Evolutionary conservation across 2,113 vertebrate genomes (phyloP).

Genomic region (Sinocyclocheilus anophthalmus): DNA sequence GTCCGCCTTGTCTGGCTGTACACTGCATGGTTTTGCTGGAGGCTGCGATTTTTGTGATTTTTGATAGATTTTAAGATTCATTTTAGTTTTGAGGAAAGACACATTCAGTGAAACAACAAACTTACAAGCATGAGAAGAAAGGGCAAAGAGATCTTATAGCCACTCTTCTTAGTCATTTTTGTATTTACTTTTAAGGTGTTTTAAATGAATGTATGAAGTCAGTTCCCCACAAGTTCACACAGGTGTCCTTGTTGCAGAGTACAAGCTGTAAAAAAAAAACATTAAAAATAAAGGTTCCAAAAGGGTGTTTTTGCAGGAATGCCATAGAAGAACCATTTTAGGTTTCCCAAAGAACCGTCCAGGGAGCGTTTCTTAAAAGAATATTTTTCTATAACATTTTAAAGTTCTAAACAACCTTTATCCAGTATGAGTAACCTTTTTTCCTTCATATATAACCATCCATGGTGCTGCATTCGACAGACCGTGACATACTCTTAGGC

Average conservation of each 20-base stretch:
- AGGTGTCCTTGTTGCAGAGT: background rate
- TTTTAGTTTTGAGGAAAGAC: background rate
- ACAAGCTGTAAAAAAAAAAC: background rate
- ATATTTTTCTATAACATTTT: background rate
- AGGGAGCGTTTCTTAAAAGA: background rate
- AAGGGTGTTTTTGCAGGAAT: background rate
- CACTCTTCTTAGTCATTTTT: background rate
- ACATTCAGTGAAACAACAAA: background rate
- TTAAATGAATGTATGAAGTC: background rate
- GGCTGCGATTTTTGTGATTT: background rate
- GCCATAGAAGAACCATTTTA: background rate
- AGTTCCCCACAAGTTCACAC: background rate
- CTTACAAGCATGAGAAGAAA: background rate
- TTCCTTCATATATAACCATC: too few species aligned
- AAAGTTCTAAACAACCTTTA: background rate
- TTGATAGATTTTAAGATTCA: background rate
- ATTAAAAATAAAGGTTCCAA: background rate
- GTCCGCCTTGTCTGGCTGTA: background rate
- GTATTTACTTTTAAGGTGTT: background rate
- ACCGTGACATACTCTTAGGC: too few species aligned
- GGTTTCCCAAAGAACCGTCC: background rate
- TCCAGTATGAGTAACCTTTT: too few species aligned
- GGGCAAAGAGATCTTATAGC: too few species aligned
- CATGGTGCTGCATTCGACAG: too few species aligned
- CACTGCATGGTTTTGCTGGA: background rate